Evolutionary conservation across 2,888 invertebrate species (phyloP), one percentile per base, ranked within the genome.

Genomic region (Eurytoma californica): DNA sequence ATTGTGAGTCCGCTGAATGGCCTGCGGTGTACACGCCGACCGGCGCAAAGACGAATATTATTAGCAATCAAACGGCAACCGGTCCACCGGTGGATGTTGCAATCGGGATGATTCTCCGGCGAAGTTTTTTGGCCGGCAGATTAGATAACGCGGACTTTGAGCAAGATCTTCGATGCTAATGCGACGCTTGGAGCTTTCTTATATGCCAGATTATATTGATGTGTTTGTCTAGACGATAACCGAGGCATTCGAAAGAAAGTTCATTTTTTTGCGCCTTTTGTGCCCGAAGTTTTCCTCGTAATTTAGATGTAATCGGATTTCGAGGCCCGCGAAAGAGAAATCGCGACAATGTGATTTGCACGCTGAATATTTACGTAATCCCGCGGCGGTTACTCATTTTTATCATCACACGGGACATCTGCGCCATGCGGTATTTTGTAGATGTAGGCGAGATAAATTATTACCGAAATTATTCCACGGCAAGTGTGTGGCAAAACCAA

Each of bases 61-160:
- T 12, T 18, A 63, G 18, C 39, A 18, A 47, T 18, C 13, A 18
- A 18, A 63, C 47, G 39, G 47, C 39, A 30, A 63, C 16, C 20
- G n/a, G 14, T 3, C 14, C 28, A 16, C 18, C 7, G 60, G n/a
- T 28, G n/a, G 14, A 39, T 75, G 60, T 75, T 60, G 75, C 68
- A 75, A 68, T 30, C 39, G 65, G 20, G 12, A 53, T 53, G 75
- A 18, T 73, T 53, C 20, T 49, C 24, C 24, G 24, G 68, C 51
- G 39, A 16, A 51, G 53, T 30, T 68, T 61, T 75, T 75, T 16
- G 39, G 51, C 3, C 2, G 16, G 20, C 49, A 9, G 28, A 75
- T 68, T 75, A 68, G 75, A 68, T 75, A 75, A 68, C 53, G 12
- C 18, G 28, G 12, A 63, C 18, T 53, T 61, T 18, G 53, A 16